phyloP scores from a whole-genome alignment of 2,113 vertebrate genomes.

The Podarcis raffonei region DNA sequence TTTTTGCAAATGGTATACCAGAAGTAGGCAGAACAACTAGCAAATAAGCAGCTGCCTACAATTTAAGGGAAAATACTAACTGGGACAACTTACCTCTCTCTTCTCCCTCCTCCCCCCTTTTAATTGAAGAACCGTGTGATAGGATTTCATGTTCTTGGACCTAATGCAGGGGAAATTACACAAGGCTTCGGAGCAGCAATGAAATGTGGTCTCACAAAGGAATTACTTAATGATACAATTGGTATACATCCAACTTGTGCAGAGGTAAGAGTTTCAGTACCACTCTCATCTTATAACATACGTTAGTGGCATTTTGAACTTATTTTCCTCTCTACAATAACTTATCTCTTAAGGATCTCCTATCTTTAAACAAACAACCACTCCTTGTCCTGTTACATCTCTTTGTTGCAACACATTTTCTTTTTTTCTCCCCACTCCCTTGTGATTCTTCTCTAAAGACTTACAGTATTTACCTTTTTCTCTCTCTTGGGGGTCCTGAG shows the following conservation, averaged over 20 bases:
- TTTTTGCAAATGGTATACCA: background rate
- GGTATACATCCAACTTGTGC: constrained; percentile 97
- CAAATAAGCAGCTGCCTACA: background rate
- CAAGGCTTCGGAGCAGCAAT: constrained; percentile 93
- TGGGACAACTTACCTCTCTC: background rate
- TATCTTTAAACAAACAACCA: background rate
- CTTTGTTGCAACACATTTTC: background rate
- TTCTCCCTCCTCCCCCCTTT: background rate
- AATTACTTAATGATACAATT: constrained; percentile 87
- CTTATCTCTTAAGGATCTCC: background rate
- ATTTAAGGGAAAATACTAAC: background rate
- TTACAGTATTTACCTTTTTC: background rate
- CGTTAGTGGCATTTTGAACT: background rate
- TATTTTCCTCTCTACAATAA: background rate
- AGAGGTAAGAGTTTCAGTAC: constrained; percentile 79
- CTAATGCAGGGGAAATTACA: constrained; percentile 94
- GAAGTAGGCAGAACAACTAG: background rate
- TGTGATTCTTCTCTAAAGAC: background rate
- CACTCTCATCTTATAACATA: background rate
- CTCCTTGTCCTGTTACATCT: background rate
- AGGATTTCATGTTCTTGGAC: constrained; percentile 93
- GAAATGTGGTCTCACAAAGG: constrained; percentile 94
- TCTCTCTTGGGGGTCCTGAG: too few relatives aligned
- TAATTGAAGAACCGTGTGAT: constrained; percentile 86
- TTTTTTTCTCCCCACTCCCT: background rate